Evolutionary conservation across 2,888 invertebrate genomes (phyloP).

Genomic region (Camponotus fellah): DNA sequence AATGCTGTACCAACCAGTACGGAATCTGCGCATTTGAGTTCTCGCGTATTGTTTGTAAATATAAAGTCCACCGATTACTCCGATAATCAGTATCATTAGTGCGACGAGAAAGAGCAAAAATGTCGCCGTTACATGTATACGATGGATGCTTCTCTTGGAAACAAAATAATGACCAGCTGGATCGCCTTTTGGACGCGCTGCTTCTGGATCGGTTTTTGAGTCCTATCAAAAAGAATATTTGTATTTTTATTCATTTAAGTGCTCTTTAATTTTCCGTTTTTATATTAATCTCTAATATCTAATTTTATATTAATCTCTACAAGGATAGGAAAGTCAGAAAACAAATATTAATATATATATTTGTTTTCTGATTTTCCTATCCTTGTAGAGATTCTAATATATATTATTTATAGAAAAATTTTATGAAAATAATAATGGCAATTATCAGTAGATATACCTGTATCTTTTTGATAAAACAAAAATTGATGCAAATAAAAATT

Average conservation of each 20-base stretch:
- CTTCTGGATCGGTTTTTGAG: constrained; percentile 86
- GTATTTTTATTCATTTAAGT: constrained; percentile 2
- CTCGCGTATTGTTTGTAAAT: constrained; percentile 92
- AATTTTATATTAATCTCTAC: not conserved
- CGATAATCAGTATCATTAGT: constrained; percentile 90
- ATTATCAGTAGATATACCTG: not conserved
- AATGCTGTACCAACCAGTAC: constrained; percentile 90
- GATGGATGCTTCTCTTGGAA: constrained; percentile 86
- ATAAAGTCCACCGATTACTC: constrained; percentile 90
- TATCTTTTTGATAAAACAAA: not conserved
- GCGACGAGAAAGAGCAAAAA: constrained; percentile 91
- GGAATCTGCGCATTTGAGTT: constrained; percentile 88
- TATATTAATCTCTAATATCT: constrained; percentile 3
- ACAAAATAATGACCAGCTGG: constrained; percentile 85
- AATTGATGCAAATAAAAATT: not conserved
- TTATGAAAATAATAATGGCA: not conserved
- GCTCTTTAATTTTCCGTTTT: not conserved
- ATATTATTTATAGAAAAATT: constrained; percentile 1
- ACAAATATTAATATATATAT: no score
- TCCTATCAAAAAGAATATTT: constrained; percentile 70
- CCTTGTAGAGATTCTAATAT: no score
- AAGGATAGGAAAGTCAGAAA: not conserved
- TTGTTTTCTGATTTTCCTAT: no score
- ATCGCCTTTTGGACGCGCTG: constrained; percentile 80
- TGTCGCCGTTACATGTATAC: constrained; percentile 89